A percentile compares a stretch with the other conserved stretches of the same genome.
These are phyloP conservation scores for Diplolepis rosae DNA, from an alignment of 2,888 invertebrate genomes.

Conservation along the genomic window DNA sequence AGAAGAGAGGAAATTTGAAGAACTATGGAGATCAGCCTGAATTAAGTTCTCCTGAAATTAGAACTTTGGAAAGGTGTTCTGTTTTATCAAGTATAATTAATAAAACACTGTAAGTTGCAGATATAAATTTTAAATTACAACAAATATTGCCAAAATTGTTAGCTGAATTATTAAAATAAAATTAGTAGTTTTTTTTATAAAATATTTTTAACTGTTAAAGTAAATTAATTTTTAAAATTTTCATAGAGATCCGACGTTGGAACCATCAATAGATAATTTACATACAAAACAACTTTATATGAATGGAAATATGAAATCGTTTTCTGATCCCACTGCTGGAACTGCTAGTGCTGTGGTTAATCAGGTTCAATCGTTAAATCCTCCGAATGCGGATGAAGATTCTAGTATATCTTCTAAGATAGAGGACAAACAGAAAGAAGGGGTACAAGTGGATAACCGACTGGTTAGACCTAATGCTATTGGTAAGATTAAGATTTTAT, in stretches of 20 bases:
- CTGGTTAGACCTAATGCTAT: slow-evolving; percentile 60
- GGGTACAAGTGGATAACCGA: slow-evolving; percentile 47
- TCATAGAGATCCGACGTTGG: slow-evolving; percentile 49
- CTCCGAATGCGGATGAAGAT: slow-evolving; percentile 41
- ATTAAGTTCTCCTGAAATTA: slow-evolving; percentile 46
- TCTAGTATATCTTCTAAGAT: slow-evolving; percentile 41
- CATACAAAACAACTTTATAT: slow-evolving; percentile 52
- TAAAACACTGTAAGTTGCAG: slow-evolving; percentile 55
- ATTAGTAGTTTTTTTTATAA: slow-evolving; percentile 44
- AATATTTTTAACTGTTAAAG: not conserved
- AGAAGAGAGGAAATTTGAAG: slow-evolving; percentile 42
- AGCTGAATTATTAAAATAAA: no score
- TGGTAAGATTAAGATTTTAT: slow-evolving; percentile 48
- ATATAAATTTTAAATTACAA: not conserved
- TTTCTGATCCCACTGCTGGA: slow-evolving; percentile 46
- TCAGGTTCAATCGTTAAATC: slow-evolving; percentile 35
- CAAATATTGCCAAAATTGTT: not conserved
- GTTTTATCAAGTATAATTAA: slow-evolving; percentile 65
- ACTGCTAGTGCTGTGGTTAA: slow-evolving; percentile 38
- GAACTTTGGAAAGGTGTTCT: slow-evolving; percentile 61
- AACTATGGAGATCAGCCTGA: slow-evolving; percentile 36
- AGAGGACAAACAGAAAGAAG: slow-evolving; percentile 36
- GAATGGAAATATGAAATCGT: slow-evolving; percentile 52
- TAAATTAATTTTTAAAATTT: not conserved
- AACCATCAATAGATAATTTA: slow-evolving; percentile 45